These are phyloP conservation scores for Semnornis frantzii DNA, from an alignment of 2,113 vertebrate genomes.

Conservation along the genomic window DNA sequence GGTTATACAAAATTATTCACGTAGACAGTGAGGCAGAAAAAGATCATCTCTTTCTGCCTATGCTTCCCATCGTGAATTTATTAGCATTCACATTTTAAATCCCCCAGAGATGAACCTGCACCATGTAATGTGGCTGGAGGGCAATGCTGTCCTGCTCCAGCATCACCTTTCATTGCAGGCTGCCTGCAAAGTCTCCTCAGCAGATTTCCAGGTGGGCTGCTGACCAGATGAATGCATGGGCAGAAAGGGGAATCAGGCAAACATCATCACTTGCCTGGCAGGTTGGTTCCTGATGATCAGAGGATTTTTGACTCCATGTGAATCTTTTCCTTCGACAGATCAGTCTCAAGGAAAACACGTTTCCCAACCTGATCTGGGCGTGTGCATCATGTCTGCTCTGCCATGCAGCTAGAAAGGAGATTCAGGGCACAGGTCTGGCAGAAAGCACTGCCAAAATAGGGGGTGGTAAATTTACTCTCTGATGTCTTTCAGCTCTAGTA, in stretches of 20 bases:
- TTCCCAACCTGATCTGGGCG: background rate
- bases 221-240: background rate
- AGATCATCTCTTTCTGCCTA: background rate
- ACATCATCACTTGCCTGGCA: background rate
- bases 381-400: background rate
- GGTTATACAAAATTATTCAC: background rate
- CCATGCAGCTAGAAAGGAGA: background rate
- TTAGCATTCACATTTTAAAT: background rate
- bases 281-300: background rate
- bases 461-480: background rate
- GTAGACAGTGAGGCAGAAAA: background rate
- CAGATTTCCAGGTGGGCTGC: background rate
- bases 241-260: background rate
- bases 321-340: background rate
- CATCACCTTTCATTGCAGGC: background rate
- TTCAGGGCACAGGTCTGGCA: background rate
- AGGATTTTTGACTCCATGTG: background rate
- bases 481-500: background rate
- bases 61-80: background rate
- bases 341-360: background rate
- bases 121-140: background rate
- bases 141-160: background rate
- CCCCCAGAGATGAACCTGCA: background rate
- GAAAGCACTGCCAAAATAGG: background rate
- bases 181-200: background rate